Conservation (phyloP, 2,888 invertebrate genomes). For the Calameuta pallipes region DNA sequence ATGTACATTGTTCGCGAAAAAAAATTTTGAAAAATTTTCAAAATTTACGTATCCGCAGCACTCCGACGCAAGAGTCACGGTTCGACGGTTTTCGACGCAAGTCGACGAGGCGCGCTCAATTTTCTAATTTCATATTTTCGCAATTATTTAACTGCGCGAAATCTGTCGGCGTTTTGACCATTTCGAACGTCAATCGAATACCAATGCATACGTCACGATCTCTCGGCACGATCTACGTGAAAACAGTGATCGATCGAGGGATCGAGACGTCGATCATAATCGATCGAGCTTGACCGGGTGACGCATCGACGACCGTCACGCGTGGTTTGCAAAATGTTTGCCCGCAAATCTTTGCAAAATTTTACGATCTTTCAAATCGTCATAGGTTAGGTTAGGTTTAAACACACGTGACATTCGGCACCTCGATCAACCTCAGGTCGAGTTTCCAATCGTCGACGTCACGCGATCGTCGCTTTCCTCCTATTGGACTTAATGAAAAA, state of each 20-base stretch:
- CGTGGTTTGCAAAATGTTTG: neutral
- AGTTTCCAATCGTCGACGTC: neutral
- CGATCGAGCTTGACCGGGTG: neutral
- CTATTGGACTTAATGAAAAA: slow-evolving; percentile 33
- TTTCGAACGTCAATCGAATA: slow-evolving; percentile 30
- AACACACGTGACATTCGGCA: neutral
- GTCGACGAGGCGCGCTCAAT: slow-evolving; percentile 14
- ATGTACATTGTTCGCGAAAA: neutral
- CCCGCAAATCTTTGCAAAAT: slow-evolving; percentile 1
- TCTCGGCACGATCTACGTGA: neutral
- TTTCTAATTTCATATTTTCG: slow-evolving; percentile 17
- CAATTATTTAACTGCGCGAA: neutral
- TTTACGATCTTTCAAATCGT: neutral
- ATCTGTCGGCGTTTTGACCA: slow-evolving; percentile 1
- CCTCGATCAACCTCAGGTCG: neutral
- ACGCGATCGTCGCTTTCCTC: slow-evolving; percentile 13
- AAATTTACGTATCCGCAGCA: too few species aligned
- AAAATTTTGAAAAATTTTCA: too few species aligned
- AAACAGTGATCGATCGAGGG: neutral
- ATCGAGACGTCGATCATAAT: too few species aligned
- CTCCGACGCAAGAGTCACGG: neutral
- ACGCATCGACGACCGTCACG: neutral
- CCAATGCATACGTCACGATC: slow-evolving; percentile 21
- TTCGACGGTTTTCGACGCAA: slow-evolving; percentile 1
- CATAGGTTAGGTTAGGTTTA: neutral